phyloP scores from a whole-genome alignment of 2,888 invertebrate genomes.

The Conchocele bisecta region DNA sequence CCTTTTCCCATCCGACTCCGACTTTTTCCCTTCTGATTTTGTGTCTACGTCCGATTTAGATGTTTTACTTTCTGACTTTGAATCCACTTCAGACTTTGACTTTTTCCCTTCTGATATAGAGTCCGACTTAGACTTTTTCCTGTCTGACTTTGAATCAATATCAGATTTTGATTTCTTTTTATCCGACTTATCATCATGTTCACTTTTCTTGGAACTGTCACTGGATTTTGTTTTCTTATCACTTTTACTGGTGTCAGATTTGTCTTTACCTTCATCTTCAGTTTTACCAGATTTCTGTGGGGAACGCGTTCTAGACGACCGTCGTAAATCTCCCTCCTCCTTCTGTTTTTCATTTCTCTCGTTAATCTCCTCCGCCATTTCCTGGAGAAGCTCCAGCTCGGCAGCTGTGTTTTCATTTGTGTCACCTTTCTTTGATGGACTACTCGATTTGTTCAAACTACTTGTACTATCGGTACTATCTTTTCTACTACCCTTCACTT shows the following conservation, averaged over 20 bases:
- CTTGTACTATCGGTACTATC: slow-evolving; percentile 6
- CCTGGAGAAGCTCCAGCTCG: slow-evolving; percentile 57
- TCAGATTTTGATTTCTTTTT: background rate
- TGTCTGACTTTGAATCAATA: background rate
- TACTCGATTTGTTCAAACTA: slow-evolving; percentile 26
- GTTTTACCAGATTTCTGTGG: slow-evolving; percentile 5
- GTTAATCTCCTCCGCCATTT: slow-evolving; percentile 52
- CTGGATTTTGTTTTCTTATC: slow-evolving; percentile 17
- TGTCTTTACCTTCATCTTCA: slow-evolving; percentile 31
- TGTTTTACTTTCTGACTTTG: background rate
- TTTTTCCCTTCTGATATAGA: background rate
- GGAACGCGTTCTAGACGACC: background rate
- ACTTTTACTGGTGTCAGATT: slow-evolving; percentile 12
- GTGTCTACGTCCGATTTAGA: slow-evolving; percentile 10
- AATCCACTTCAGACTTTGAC: background rate
- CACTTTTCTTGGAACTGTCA: background rate
- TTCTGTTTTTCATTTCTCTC: slow-evolving; percentile 15
- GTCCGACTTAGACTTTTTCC: slow-evolving; percentile 9
- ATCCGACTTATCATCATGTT: slow-evolving; percentile 7
- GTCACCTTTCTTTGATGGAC: too few species aligned
- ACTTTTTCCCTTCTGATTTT: slow-evolving; percentile 15
- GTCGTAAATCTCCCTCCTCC: background rate
- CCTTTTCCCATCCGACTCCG: background rate
- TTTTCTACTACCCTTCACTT: slow-evolving; percentile 15
- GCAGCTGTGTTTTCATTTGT: slow-evolving; percentile 55